Conservation (phyloP, 2,888 invertebrate species). For the Mimumesa dahlbomi region DNA sequence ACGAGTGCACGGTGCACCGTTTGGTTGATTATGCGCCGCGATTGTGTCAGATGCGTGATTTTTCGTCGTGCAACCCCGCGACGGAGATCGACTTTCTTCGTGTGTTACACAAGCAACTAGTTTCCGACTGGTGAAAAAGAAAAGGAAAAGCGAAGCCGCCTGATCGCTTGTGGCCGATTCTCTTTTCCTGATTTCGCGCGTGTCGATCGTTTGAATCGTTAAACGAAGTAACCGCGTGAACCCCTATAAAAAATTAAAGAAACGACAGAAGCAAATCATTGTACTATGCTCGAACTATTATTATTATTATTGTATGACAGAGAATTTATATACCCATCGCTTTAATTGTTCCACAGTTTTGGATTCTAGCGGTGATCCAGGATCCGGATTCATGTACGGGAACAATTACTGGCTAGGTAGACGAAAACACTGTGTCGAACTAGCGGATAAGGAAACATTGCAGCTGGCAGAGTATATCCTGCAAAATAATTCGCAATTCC, state of each 20-base stretch:
- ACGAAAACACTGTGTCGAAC: constrained; percentile 81
- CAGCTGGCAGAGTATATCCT: constrained; percentile 64
- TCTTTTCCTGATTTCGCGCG: constrained; percentile 3
- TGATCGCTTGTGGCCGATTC: constrained; percentile 5
- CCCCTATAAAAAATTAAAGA: too few relatives aligned
- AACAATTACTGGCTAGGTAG: constrained; percentile 84
- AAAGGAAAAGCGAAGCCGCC: constrained; percentile 28
- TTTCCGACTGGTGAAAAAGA: constrained; percentile 51
- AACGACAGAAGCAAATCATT: too few relatives aligned
- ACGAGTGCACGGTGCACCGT: constrained; percentile 24
- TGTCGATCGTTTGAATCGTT: background rate
- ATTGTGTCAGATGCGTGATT: constrained; percentile 36
- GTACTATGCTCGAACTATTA: too few relatives aligned
- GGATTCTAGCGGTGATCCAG: constrained; percentile 83
- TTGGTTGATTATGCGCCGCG: constrained; percentile 44
- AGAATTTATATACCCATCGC: too few relatives aligned
- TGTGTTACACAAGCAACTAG: constrained; percentile 75
- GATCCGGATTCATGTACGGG: constrained; percentile 83
- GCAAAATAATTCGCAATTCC: constrained; percentile 69
- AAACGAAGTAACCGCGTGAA: too few relatives aligned
- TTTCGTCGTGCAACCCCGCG: constrained; percentile 19
- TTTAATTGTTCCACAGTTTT: constrained; percentile 77
- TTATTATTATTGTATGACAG: too few relatives aligned
- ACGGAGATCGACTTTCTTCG: constrained; percentile 67
- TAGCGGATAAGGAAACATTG: constrained; percentile 70